These are phyloP conservation scores for Dynastes grantii DNA, from an alignment of 2,888 invertebrate species.

Conservation along the genomic window DNA sequence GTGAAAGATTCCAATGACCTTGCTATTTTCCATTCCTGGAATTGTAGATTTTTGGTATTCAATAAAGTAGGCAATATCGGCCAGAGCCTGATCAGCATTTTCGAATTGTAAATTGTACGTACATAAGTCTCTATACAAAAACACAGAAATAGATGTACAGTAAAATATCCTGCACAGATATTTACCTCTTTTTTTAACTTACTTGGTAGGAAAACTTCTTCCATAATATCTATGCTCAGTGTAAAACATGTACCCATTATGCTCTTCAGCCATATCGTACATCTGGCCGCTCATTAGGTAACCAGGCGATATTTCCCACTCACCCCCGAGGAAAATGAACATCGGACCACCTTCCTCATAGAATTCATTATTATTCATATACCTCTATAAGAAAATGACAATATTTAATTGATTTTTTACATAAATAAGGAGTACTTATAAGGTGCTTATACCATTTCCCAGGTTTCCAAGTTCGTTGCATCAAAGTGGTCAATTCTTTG, in stretches of 20 bases:
- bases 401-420: background rate
- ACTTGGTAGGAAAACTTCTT: slow-evolving; percentile 80
- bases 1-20: slow-evolving; percentile 44
- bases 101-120: slow-evolving; percentile 67
- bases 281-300: slow-evolving; percentile 69
- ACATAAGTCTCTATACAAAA: slow-evolving; percentile 56
- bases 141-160: background rate
- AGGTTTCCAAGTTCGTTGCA: slow-evolving; percentile 71
- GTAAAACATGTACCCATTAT: slow-evolving; percentile 79
- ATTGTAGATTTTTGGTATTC: slow-evolving; percentile 60
- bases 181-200: slow-evolving; percentile 56
- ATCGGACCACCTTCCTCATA: slow-evolving; percentile 74
- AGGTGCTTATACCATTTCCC: slow-evolving; percentile 70
- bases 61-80: slow-evolving; percentile 70
- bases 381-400: slow-evolving; percentile 68
- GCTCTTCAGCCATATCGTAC: slow-evolving; percentile 72
- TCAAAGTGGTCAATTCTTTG: slow-evolving; percentile 74
- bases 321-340: slow-evolving; percentile 82
- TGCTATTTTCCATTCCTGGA: slow-evolving; percentile 67
- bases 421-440: background rate
- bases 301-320: slow-evolving; percentile 78
- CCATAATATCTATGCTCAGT: slow-evolving; percentile 91
- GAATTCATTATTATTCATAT: slow-evolving; percentile 72
- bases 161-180: background rate
- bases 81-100: slow-evolving; percentile 69